Percentiles rank a stretch among this genome's conserved stretches.
These are phyloP conservation scores for Apamea monoglypha DNA, from an alignment of 2,888 invertebrate genomes.

Conservation along the genomic window DNA sequence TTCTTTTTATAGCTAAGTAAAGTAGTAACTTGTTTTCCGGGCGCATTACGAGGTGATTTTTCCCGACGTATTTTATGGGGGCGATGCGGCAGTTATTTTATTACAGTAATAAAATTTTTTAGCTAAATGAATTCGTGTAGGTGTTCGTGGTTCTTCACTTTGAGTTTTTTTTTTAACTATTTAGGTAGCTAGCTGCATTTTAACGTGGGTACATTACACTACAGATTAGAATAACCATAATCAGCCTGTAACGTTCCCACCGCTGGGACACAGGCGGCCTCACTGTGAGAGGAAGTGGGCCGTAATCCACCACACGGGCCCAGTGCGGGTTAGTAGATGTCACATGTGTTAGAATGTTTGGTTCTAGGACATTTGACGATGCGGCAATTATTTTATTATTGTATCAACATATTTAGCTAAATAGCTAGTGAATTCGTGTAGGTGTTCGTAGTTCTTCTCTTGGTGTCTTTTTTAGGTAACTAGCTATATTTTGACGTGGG, in stretches of 20 bases:
- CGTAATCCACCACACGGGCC: too few species aligned
- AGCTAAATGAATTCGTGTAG: not conserved
- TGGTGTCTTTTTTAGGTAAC: not conserved
- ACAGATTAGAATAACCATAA: too few species aligned
- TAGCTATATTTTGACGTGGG: not conserved
- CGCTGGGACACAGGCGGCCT: too few species aligned
- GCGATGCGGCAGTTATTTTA: not conserved
- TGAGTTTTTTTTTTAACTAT: not conserved
- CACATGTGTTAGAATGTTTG: too few species aligned
- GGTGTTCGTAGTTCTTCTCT: not conserved
- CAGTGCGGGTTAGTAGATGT: too few species aligned
- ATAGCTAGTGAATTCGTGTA: not conserved
- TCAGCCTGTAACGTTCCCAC: too few species aligned
- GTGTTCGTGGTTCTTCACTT: not conserved
- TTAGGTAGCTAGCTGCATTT: too few species aligned
- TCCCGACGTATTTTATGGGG: not conserved
- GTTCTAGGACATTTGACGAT: not conserved
- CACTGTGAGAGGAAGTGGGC: too few species aligned
- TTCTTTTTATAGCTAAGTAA: conserved; percentile 8
- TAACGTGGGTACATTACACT: not conserved
- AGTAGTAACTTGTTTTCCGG: not conserved
- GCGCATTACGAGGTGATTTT: not conserved
- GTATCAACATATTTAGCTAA: not conserved
- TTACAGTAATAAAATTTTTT: not conserved
- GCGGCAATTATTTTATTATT: not conserved